Evolutionary conservation across 2,797 vertebrate species (phyloP).

Genomic region (Eulemur rubriventer): DNA sequence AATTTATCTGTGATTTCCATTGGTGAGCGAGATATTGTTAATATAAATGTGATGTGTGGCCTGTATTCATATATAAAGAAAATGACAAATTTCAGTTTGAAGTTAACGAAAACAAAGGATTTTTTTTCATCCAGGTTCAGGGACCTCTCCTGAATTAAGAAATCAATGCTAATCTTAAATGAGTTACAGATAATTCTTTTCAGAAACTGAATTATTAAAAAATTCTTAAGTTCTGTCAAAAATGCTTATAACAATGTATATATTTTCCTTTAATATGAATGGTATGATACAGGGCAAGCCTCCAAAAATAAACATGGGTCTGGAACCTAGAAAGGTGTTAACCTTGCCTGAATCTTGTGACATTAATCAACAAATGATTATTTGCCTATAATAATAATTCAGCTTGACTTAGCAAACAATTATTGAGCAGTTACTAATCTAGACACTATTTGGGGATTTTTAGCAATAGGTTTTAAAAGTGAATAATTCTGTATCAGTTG

Average conservation of each 20-base stretch:
- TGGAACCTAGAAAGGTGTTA: background rate
- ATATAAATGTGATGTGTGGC: background rate
- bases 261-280: background rate
- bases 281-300: background rate
- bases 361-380: background rate
- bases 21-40: background rate
- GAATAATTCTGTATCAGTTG: background rate
- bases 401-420: background rate
- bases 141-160: background rate
- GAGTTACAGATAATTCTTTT: background rate
- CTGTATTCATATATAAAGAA: background rate
- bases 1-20: background rate
- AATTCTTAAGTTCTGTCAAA: background rate
- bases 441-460: background rate
- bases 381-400: background rate
- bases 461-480: background rate
- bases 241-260: background rate
- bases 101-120: background rate
- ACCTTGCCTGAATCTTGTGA: background rate
- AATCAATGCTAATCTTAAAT: background rate
- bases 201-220: background rate
- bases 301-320: background rate
- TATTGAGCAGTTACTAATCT: background rate
- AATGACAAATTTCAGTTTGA: background rate
- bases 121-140: background rate